These are phyloP conservation scores for Drosophila guanche DNA, from an alignment of 1,140 invertebrate species.

Conservation along the genomic window DNA sequence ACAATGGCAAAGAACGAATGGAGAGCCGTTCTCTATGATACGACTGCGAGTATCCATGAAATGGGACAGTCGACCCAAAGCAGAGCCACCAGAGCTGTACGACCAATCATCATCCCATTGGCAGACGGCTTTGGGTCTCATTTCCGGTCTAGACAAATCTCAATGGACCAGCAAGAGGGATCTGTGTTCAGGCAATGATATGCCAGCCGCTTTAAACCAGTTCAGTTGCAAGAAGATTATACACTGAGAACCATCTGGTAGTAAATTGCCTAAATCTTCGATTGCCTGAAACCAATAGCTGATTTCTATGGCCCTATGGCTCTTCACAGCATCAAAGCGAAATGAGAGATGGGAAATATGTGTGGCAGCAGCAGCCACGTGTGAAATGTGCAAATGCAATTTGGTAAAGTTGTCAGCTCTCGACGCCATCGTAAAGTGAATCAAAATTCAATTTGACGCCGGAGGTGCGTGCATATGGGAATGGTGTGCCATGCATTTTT, in stretches of 20 bases:
- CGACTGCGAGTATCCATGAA: conserved; percentile 21
- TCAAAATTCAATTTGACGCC: conserved; percentile 47
- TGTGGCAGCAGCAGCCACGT: conserved; percentile 33
- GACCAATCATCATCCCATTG: background rate
- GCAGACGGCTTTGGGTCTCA: too few species aligned
- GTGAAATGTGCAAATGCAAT: conserved; percentile 73
- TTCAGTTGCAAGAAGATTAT: too few species aligned
- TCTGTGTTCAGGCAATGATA: conserved; percentile 2
- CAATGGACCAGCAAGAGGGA: conserved; percentile 1
- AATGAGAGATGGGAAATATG: conserved; percentile 38
- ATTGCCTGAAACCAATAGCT: background rate
- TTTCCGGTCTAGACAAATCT: conserved; percentile 50
- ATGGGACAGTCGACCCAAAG: background rate
- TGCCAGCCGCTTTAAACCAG: conserved; percentile 3
- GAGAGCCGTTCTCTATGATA: too few species aligned
- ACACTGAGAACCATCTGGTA: too few species aligned
- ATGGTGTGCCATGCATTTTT: background rate
- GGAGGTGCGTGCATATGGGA: conserved; percentile 5
- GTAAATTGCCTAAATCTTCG: background rate
- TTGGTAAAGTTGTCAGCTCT: conserved; percentile 44
- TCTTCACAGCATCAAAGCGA: conserved; percentile 20
- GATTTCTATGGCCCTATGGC: background rate
- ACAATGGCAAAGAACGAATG: background rate
- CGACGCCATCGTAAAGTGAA: conserved; percentile 39
- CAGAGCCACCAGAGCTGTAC: conserved; percentile 25